phyloP scores from a whole-genome alignment of 2,888 invertebrate species.

The Machimus rusticus region DNA sequence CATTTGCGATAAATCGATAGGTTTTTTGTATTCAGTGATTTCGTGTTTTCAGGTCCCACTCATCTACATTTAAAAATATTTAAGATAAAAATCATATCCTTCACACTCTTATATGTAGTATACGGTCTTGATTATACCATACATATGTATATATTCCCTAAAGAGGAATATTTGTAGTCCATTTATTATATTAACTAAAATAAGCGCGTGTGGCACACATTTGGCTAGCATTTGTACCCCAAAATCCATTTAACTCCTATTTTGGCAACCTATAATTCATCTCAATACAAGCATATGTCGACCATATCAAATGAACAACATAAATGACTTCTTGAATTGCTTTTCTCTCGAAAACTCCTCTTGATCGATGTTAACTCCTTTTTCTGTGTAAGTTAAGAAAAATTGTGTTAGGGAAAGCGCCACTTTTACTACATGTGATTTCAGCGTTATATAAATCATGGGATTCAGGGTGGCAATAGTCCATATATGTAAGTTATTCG shows the following conservation, averaged over 20 bases:
- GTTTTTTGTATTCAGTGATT: conserved; percentile 1
- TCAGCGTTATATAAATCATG: conserved; percentile 2
- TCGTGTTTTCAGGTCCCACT: neutral
- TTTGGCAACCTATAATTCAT: neutral
- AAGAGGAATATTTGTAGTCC: neutral
- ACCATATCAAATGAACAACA: neutral
- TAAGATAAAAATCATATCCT: conserved; percentile 23
- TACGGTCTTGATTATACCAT: neutral
- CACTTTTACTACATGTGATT: neutral
- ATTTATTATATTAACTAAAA: neutral
- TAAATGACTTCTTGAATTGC: conserved; percentile 12
- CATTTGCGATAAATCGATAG: neutral
- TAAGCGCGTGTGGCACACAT: neutral
- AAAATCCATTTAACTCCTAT: neutral
- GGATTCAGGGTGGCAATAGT: neutral
- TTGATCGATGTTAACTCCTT: conserved; percentile 24
- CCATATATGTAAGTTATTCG: neutral
- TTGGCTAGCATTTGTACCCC: neutral
- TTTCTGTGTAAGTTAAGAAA: conserved; percentile 3
- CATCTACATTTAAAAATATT: conserved; percentile 7
- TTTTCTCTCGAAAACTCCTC: neutral
- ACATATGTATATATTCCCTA: too few species aligned
- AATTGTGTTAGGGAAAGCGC: neutral
- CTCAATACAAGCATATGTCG: neutral
- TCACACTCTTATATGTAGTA: conserved; percentile 15